Conservation (phyloP, 2,797 vertebrate species). For the Pygocentrus nattereri region DNA sequence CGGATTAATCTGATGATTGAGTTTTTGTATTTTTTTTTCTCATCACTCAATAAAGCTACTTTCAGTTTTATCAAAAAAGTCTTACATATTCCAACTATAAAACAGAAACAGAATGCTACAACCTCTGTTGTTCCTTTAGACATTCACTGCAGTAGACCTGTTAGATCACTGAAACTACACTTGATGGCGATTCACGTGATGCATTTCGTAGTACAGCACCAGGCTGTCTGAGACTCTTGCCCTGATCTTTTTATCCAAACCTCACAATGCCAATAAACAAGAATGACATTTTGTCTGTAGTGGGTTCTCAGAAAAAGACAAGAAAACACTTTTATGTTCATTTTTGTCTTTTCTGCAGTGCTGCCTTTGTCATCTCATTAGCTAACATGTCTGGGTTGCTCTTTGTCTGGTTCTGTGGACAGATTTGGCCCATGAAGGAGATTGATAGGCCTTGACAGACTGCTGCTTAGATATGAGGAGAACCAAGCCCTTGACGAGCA, state of each 20-base stretch:
- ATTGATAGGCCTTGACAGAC: slow-evolving; percentile 23
- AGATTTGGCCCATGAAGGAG: not conserved
- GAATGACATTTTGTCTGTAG: slow-evolving; percentile 25
- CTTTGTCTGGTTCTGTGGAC: not conserved
- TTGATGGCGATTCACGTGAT: not conserved
- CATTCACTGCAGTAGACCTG: not conserved
- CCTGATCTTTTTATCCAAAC: slow-evolving; percentile 10
- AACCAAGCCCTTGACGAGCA: slow-evolving; percentile 27
- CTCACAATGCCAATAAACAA: slow-evolving; percentile 15
- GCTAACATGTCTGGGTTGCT: slow-evolving; percentile 6
- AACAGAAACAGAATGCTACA: not conserved
- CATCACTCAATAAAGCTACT: no score
- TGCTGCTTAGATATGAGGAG: slow-evolving; percentile 30
- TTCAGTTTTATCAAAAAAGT: no score
- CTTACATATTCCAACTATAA: not conserved
- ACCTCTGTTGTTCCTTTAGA: not conserved
- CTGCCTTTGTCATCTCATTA: slow-evolving; percentile 25
- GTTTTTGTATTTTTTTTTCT: no score
- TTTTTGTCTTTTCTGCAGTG: not conserved
- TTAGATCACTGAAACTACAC: not conserved
- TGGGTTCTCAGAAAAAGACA: slow-evolving; percentile 25
- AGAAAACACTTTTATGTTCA: not conserved
- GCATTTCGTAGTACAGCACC: slow-evolving; percentile 13
- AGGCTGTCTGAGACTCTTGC: not conserved
- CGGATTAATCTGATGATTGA: no score